Percentiles rank a stretch among this genome's conserved stretches.
Conservation (phyloP, 2,888 invertebrate genomes). For the Megaustenia siamemsis region DNA sequence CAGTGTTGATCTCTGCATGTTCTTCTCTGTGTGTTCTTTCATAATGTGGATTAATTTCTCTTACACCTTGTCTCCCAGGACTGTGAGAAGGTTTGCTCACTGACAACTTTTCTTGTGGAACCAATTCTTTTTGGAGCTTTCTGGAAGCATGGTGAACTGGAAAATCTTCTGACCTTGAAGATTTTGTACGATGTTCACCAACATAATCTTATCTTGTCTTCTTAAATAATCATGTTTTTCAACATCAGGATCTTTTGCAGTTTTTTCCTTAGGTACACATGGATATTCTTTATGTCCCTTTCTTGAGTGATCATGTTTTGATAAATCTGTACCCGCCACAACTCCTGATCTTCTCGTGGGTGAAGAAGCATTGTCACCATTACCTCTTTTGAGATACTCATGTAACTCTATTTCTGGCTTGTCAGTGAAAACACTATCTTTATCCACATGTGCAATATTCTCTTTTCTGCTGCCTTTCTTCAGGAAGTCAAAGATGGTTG, state of each 20-base stretch:
- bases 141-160: not conserved
- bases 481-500: conserved; percentile 23
- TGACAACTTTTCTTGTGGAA: conserved; percentile 8
- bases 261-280: conserved; percentile 11
- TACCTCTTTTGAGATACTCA: conserved; percentile 46
- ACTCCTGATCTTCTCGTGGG: not conserved
- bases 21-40: not conserved
- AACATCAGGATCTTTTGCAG: not conserved
- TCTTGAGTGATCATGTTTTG: conserved; percentile 19
- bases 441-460: conserved; percentile 11
- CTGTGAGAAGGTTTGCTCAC: conserved; percentile 6
- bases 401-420: not conserved
- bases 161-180: not conserved
- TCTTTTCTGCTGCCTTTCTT: conserved; percentile 36
- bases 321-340: not conserved
- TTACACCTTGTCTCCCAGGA: not conserved
- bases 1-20: not conserved
- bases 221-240: conserved; percentile 30
- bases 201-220: conserved; percentile 9
- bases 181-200: conserved; percentile 17
- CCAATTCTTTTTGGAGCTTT: not conserved
- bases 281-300: not conserved
- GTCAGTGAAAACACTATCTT: not conserved
- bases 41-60: not conserved
- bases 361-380: not conserved